Conservation (phyloP, 2,797 vertebrate genomes). For the Spinus pinus region DNA sequence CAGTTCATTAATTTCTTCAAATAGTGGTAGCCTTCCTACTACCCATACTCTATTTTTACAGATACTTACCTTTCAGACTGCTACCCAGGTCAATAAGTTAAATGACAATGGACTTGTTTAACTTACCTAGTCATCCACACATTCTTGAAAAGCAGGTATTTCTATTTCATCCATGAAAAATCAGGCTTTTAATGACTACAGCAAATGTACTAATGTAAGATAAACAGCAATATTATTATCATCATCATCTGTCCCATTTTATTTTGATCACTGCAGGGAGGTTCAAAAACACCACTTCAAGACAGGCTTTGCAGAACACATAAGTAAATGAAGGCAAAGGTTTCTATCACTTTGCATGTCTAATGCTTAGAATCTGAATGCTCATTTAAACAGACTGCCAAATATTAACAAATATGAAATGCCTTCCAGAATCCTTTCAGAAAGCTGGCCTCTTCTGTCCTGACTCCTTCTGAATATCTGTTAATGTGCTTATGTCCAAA, state of each 20-base stretch:
- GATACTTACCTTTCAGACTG: background rate
- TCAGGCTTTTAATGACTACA: background rate
- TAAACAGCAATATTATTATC: background rate
- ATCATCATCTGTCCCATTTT: background rate
- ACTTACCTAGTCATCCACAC: background rate
- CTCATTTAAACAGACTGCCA: background rate
- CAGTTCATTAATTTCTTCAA: background rate
- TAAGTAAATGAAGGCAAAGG: background rate
- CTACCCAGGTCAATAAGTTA: background rate
- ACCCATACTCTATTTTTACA: background rate
- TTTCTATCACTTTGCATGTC: background rate
- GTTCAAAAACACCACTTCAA: background rate
- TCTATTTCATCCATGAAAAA: background rate
- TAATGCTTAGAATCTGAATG: background rate
- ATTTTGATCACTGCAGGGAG: background rate
- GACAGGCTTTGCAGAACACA: background rate
- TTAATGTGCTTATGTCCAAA: background rate
- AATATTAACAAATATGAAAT: background rate
- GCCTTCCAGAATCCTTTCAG: background rate
- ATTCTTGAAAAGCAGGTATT: background rate
- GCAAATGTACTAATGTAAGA: background rate
- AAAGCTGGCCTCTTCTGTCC: background rate
- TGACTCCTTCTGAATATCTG: background rate
- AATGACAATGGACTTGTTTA: background rate
- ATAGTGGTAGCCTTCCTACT: background rate